Evolutionary conservation across 2,888 invertebrate genomes (phyloP), one percentile per base, ranked within the genome.

Genomic region (Sthenelais limicola): DNA sequence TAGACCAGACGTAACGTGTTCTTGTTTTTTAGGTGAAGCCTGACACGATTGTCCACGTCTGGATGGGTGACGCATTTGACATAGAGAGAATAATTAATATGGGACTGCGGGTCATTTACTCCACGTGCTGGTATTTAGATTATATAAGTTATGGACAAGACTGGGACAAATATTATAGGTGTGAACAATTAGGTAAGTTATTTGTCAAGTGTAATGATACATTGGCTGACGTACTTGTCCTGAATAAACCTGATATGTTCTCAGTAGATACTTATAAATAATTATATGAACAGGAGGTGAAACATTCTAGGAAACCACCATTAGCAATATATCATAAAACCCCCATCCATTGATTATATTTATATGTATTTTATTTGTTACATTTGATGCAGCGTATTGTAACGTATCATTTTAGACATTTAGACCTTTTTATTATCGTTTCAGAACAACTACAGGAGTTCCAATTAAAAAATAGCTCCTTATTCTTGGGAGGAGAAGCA

Each of bases 41-140:
- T 30, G 91, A 91, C 28, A 93, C 94, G 0, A 90, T 95, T 0
- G 92, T 96, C 2, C 94, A 96, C 83, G 92, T 96, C 0, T 97
- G 97, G 97, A 93, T 89, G 51, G 82, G 83, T 28, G 84, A 79
- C 68, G 62, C 72, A 5, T 74, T 38, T 49, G 78, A 79, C 62
- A 62, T 80, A 4, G 76, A 77, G 51, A 43, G 76, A 9, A 90
- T 93, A 7, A 92, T 93, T 1, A 79, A 82, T 33, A 87, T 90
- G 3, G 93, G 93, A 0, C 91, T 92, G 82, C 89, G 90, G 35
- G 80, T 88, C 0, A 86, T 97, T 43, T 90, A 94, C 70, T 96
- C 96, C 0, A 89, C 94, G 0, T 93, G 94, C 73, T 97, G 96
- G 96, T 97, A 97, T 86, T 89, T 97, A 56, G 94, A 95, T 86